Conservation (phyloP, 2,888 invertebrate species). For the Leptura quadrifasciata region DNA sequence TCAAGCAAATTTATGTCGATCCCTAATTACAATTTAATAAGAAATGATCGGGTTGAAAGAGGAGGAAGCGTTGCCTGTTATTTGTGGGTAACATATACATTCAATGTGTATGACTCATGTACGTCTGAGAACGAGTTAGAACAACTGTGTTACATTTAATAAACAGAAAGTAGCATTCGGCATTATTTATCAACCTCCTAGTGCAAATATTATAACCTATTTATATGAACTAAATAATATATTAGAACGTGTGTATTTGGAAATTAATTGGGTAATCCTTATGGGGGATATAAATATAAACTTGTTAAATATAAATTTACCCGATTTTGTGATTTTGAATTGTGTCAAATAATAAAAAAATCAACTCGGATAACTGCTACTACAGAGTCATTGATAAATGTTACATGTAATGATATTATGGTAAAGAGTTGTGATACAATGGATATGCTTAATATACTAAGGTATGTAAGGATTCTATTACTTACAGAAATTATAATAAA, state of each 20-base stretch:
- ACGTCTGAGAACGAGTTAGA: slow-evolving; percentile 27
- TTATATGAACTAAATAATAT: slow-evolving; percentile 27
- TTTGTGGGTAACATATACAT: slow-evolving; percentile 9
- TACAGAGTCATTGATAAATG: slow-evolving; percentile 21
- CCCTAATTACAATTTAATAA: slow-evolving; percentile 29
- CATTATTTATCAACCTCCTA: too few relatives aligned
- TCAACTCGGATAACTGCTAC: slow-evolving; percentile 27
- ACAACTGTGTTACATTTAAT: too few relatives aligned
- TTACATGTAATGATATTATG: slow-evolving; percentile 23
- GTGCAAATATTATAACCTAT: slow-evolving; percentile 23
- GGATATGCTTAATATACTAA: neutral
- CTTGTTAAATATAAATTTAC: neutral
- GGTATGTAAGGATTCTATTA: too few relatives aligned
- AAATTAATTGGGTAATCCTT: slow-evolving; percentile 15
- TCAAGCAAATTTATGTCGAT: slow-evolving; percentile 20
- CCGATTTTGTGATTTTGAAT: slow-evolving; percentile 9
- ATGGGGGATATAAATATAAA: slow-evolving; percentile 37
- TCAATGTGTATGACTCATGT: slow-evolving; percentile 14
- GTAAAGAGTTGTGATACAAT: slow-evolving; percentile 25
- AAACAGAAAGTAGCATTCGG: too few relatives aligned
- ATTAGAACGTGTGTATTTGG: slow-evolving; percentile 23
- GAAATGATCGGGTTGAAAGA: slow-evolving; percentile 27
- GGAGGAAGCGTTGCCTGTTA: slow-evolving; percentile 22
- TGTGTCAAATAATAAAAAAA: slow-evolving; percentile 13
- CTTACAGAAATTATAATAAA: too few relatives aligned